A percentile compares a stretch with the other conserved stretches of the same genome.
phyloP scores from a whole-genome alignment of 2,797 vertebrate genomes.

The Muscicapa comitata region DNA sequence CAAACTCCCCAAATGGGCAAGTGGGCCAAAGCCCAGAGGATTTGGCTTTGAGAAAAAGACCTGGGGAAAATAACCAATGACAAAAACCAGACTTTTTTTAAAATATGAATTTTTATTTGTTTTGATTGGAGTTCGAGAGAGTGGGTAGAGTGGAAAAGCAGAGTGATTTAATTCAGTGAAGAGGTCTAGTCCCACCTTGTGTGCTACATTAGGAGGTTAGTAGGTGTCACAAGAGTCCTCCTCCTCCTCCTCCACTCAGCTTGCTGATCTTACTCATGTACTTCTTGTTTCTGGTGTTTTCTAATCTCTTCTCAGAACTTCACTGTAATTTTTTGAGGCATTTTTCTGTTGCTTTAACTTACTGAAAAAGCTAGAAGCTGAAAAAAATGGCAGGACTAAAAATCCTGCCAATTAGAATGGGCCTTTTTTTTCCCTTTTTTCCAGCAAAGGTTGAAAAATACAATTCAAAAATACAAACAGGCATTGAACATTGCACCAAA shows the following conservation, averaged over 20 bases:
- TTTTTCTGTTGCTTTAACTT: slow-evolving; percentile 47
- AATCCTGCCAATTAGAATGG: slow-evolving; percentile 53
- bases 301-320: slow-evolving; percentile 39
- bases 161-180: slow-evolving; percentile 37
- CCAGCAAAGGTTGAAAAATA: slow-evolving; percentile 64
- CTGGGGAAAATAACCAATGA: accelerated
- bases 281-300: not conserved
- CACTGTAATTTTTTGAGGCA: not conserved
- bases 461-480: slow-evolving; percentile 75
- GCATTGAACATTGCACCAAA: slow-evolving; percentile 72
- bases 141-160: slow-evolving; percentile 24
- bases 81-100: not conserved
- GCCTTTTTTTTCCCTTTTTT: not conserved
- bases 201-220: not conserved
- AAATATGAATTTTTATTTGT: slow-evolving; percentile 65
- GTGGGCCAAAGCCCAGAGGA: not conserved
- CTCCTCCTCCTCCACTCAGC: slow-evolving; percentile 30
- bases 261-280: not conserved
- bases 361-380: slow-evolving; percentile 46
- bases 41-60: not conserved
- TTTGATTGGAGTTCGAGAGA: slow-evolving; percentile 13
- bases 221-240: slow-evolving; percentile 10
- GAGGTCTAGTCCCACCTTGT: not conserved
- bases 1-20: not conserved
- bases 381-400: slow-evolving; percentile 43